A percentile compares a stretch with the other conserved stretches of the same genome.
phyloP scores from a whole-genome alignment of 35 echinoderm and acorn worm species.

The Apostichopus californicus region DNA sequence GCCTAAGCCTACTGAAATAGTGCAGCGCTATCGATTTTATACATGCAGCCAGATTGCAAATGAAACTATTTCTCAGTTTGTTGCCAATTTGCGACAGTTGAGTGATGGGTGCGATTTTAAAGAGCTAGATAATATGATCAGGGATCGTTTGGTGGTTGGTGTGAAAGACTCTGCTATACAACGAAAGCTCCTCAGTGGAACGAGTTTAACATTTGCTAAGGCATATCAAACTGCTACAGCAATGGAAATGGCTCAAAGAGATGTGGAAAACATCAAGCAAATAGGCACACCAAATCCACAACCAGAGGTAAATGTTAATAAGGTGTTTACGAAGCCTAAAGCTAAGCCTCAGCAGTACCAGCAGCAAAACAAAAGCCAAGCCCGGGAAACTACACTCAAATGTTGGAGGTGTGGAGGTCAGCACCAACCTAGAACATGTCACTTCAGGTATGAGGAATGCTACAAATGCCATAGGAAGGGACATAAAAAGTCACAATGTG shows the following conservation, averaged over 20 bases:
- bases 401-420: no score
- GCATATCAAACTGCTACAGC: not conserved
- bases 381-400: no score
- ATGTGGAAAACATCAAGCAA: no score
- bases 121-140: constrained; percentile 35
- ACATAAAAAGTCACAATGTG: no score
- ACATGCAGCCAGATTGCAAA: constrained; percentile 3
- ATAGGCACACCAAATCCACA: no score
- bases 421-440: no score
- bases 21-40: constrained; percentile 37
- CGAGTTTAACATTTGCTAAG: not conserved
- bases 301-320: no score
- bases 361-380: no score
- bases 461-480: no score
- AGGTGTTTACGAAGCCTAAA: no score
- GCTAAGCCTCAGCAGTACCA: no score
- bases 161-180: constrained; percentile 18
- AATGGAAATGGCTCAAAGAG: constrained; percentile 32
- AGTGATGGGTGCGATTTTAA: constrained; percentile 64
- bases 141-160: constrained; percentile 37
- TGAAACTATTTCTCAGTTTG: constrained; percentile 51
- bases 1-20: constrained; percentile 40
- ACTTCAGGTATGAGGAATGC: no score
- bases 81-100: constrained; percentile 48
- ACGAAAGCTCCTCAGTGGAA: constrained; percentile 10